Evolutionary conservation across 2,888 invertebrate species (phyloP), one percentile per base, ranked within the genome.

Genomic region (Dryadula phaetusa): DNA sequence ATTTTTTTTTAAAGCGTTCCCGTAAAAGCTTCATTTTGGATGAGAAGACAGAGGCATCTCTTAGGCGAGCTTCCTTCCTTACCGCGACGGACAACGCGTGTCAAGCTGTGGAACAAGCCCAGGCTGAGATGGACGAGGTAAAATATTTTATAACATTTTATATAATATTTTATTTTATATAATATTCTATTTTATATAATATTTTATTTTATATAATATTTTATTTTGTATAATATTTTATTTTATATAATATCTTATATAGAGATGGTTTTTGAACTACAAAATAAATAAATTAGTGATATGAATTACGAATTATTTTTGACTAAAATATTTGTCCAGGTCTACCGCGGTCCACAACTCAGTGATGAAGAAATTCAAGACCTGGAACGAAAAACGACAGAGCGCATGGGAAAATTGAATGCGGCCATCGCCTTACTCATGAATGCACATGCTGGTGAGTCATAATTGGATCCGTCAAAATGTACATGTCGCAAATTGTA

Each of bases 401-500:
- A 82, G 49, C 79, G 79, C 52, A 72, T 90, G 58, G 86, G 82
- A 1, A 86, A 84, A 70, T 76, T 91, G 2, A 90, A 84, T 58
- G 90, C 88, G 0, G 90, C 92, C 0, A 77, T 90, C 0, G 91
- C 92, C 0, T 71, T 82, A 1, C 82, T 84, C 25, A 75, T 88
- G 0, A 82, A 82, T 12, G 87, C 91, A 0, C 85, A 87, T 69
- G 76, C 85, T 47, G 91, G 91, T 91, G 74, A 34, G 22, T 7
- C 2, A 28, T 25, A 18, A 12, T 37, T 37, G 1, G 5, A 32
- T 32, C 3, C 5, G 5, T 32, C 3, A 32, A 32, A 32, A 32
- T 7, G 8, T 32, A 32, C 7, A n/a, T n/a, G n/a, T n/a, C n/a
- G n/a, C n/a, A n/a, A n/a, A n/a, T n/a, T n/a, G n/a, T n/a, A n/a